Evolutionary conservation across 2,797 vertebrate species (phyloP).

Genomic region (Emys orbicularis): DNA sequence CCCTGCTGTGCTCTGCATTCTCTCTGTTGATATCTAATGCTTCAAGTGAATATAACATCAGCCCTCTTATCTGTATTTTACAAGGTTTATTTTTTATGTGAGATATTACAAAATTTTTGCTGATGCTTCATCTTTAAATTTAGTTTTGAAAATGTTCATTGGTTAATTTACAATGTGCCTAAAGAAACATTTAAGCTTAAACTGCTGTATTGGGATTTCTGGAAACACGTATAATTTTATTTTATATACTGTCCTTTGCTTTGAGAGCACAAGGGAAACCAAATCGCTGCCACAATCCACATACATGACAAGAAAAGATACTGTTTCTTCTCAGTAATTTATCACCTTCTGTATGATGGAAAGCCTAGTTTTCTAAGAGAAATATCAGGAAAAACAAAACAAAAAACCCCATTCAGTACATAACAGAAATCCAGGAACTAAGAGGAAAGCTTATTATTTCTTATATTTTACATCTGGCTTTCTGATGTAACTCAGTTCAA

Average conservation of each 20-base stretch:
- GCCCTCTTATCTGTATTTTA: constrained; percentile 19
- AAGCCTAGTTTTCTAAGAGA: constrained; percentile 76
- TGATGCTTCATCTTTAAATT: constrained; percentile 67
- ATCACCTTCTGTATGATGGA: constrained; percentile 78
- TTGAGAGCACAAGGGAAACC: constrained; percentile 49
- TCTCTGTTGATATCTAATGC: constrained; percentile 33
- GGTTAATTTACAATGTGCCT: constrained; percentile 60
- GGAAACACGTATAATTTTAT: constrained; percentile 36
- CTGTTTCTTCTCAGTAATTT: constrained; percentile 70
- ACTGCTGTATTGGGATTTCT: constrained; percentile 57
- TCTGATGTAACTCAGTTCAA: constrained; percentile 46
- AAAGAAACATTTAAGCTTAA: constrained; percentile 63
- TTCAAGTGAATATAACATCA: constrained; percentile 53
- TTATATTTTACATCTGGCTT: constrained; percentile 38
- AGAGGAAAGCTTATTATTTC: constrained; percentile 50
- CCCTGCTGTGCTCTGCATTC: constrained; percentile 62
- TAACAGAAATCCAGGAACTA: not conserved
- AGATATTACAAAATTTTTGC: constrained; percentile 44
- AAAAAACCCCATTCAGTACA: constrained; percentile 44
- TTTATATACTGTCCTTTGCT: constrained; percentile 56
- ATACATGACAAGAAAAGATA: constrained; percentile 68
- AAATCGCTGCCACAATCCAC: constrained; percentile 55
- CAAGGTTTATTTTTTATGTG: not conserved
- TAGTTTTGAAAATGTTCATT: constrained; percentile 45
- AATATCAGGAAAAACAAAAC: constrained; percentile 61